Base-by-base conservation (phyloP, 2,797 vertebrate genomes). In the Mus spretus region DNA sequence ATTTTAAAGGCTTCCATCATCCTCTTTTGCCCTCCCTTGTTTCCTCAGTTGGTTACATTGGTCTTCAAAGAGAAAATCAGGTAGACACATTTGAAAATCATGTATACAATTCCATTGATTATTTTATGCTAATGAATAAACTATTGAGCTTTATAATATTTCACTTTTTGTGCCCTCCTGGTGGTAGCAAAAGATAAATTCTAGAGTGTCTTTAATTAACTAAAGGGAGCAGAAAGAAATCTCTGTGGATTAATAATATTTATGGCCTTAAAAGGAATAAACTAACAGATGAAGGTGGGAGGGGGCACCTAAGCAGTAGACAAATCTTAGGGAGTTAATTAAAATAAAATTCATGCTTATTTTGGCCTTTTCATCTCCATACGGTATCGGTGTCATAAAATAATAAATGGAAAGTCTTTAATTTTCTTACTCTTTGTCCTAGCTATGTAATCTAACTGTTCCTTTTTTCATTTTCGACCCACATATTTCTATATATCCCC, bases 141-240 rank as follows among this genome's bases (percentile, higher is more conserved):
- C 97, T 93, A 97, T 97, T 96, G 97, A 98, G 96, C 98, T 98
- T 98, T 98, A 97, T 97, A 98, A 98, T 98, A 98, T 98, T 98
- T 99, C 98, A 98, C 96, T 98, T 98, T 94, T 98, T 98, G 96
- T 98, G 98, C 98, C 98, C 98, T 98, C 98, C 98, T 98, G 98
- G 98, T 98, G 98, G 97, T 98, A 98, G 97, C 97, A 96, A 97
- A 98, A 98, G 98, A 98, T 98, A 98, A 98, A 98, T 98, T 97
- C 97, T 98, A 97, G 44, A 3, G 97, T 98, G 97, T 98, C 98
- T 98, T 98, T 99, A 99, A 99, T 98, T 99, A 99, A 98, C 98
- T 98, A 98, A 98, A 98, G 97, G 97, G 98, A 98, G 96, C 94
- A 98, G 98, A 98, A 98, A 98, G 97, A 98, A 98, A 98, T 98